A percentile compares a stretch with the other conserved stretches of the same genome.
Evolutionary conservation across 1,140 invertebrate species (phyloP).

Genomic region (Drosophila repletoides): DNA sequence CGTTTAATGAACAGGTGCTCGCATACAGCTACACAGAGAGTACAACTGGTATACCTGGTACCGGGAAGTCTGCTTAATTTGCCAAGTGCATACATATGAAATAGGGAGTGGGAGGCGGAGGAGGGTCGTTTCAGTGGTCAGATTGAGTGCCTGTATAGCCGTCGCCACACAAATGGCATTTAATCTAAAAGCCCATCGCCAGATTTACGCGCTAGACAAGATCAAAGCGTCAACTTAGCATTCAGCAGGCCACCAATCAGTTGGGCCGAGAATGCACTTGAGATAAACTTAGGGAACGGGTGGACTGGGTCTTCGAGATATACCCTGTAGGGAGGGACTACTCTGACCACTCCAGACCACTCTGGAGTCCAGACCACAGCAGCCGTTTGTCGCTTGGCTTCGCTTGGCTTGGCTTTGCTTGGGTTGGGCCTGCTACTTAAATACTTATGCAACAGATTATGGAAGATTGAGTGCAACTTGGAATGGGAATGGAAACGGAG

Average conservation of each 20-base stretch:
- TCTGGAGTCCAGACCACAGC: not conserved
- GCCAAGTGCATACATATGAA: conserved; percentile 37
- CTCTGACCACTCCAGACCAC: not conserved
- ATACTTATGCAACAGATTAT: conserved; percentile 27
- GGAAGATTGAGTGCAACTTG: conserved; percentile 28
- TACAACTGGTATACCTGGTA: not conserved
- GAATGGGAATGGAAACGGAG: not conserved
- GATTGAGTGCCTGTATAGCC: conserved; percentile 32
- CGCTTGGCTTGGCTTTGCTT: not conserved
- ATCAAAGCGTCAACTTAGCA: conserved; percentile 78
- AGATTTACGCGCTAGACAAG: conserved; percentile 77
- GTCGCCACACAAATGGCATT: conserved; percentile 64
- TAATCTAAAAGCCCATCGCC: conserved; percentile 71
- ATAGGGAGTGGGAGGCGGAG: too few relatives aligned
- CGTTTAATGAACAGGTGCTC: conserved; percentile 76
- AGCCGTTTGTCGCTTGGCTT: not conserved
- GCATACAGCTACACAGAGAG: not conserved
- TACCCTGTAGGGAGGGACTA: too few relatives aligned
- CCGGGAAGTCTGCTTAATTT: conserved; percentile 42
- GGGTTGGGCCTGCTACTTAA: conserved; percentile 16
- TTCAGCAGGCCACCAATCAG: conserved; percentile 76
- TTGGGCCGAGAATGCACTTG: conserved; percentile 15
- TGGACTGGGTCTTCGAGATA: too few relatives aligned
- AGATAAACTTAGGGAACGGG: too few relatives aligned
- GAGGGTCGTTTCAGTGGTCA: conserved; percentile 1